Conservation (phyloP, 2,797 vertebrate species). For the Labeo calbasu region DNA sequence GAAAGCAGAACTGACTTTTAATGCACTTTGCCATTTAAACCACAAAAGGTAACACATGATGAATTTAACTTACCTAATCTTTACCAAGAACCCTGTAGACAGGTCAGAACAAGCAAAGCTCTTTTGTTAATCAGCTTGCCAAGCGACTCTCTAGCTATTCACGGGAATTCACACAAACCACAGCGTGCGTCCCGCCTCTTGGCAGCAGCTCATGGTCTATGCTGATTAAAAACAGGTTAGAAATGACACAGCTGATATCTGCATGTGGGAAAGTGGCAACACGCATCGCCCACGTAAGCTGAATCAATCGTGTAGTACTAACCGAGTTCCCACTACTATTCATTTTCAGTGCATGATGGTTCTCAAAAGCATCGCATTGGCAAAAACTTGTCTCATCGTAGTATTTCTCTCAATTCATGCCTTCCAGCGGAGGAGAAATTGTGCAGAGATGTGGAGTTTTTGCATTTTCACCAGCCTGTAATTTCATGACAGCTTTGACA, state of each 20-base stretch:
- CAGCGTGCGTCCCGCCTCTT: conserved; percentile 18
- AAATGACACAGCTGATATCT: conserved; percentile 37
- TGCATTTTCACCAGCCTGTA: conserved; percentile 15
- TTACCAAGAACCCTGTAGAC: background rate
- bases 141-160: conserved; percentile 25
- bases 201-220: conserved; percentile 6
- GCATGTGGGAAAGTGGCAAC: conserved; percentile 43
- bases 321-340: background rate
- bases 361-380: background rate
- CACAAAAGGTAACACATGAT: background rate
- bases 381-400: background rate
- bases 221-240: conserved; percentile 50
- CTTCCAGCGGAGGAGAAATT: background rate
- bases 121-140: conserved; percentile 45
- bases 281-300: background rate
- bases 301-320: background rate
- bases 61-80: background rate
- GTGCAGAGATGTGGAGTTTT: background rate
- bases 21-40: background rate
- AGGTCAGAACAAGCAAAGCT: conserved; percentile 45
- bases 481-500: conserved; percentile 1
- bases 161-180: conserved; percentile 24
- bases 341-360: background rate
- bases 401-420: background rate
- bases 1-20: background rate